These are phyloP conservation scores for Antennarius maculatus DNA, from an alignment of 2,797 vertebrate genomes.

Conservation along the genomic window DNA sequence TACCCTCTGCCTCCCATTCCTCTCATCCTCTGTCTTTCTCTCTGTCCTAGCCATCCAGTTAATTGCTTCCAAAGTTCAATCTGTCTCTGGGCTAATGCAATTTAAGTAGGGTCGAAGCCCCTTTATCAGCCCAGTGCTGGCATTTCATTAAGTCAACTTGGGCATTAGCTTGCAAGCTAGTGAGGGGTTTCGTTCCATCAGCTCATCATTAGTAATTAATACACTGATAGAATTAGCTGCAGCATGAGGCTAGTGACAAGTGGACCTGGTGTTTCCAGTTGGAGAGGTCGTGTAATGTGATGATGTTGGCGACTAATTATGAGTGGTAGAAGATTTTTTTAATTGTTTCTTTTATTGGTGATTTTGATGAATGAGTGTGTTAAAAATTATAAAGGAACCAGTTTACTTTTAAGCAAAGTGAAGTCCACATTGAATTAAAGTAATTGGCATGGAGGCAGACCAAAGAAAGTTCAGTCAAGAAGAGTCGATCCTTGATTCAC, in stretches of 20 bases:
- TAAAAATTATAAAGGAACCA: too few species aligned
- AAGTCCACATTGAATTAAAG: too few species aligned
- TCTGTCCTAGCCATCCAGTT: constrained; percentile 74
- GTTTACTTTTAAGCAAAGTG: too few species aligned
- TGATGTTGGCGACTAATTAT: constrained; percentile 28
- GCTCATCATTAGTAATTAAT: constrained; percentile 91
- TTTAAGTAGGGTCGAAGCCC: constrained; percentile 86
- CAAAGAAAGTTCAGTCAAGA: too few species aligned
- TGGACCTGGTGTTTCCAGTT: constrained; percentile 53
- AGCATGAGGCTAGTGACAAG: constrained; percentile 52
- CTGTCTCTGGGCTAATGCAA: constrained; percentile 87
- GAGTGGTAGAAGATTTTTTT: constrained; percentile 11
- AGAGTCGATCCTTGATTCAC: too few species aligned
- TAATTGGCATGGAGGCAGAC: too few species aligned
- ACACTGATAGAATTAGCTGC: constrained; percentile 78
- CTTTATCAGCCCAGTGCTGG: constrained; percentile 88
- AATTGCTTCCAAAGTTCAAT: constrained; percentile 93
- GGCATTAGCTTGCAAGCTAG: constrained; percentile 67
- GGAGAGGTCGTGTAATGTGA: constrained; percentile 31
- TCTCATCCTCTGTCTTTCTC: constrained; percentile 41
- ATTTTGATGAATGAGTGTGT: too few species aligned
- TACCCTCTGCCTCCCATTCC: constrained; percentile 35
- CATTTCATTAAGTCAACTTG: constrained; percentile 88
- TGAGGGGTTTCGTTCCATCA: constrained; percentile 75
- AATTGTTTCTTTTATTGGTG: neutral